Base-by-base conservation (phyloP, 2,113 vertebrate species). In the Apodemus speciosus region DNA sequence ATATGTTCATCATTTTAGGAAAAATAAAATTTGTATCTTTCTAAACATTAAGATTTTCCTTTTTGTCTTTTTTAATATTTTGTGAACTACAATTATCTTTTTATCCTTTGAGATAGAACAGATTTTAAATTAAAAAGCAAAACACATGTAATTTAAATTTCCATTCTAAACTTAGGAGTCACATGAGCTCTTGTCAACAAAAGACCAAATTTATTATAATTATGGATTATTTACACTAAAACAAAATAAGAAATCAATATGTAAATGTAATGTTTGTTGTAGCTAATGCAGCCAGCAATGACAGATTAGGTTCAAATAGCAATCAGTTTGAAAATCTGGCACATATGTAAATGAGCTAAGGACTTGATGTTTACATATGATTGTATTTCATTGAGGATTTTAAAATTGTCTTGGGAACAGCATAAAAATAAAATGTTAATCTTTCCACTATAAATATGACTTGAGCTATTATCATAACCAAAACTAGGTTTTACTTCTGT, bases 191-290 rank as follows among this genome's bases (percentile, higher is more conserved):
- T 98, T 99, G 99, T 99, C 99, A 99, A 99, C 99, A 99, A 98
- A 99, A 99, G 98, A 98, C 98, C 99, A 99, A 99, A 99, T 99
- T 99, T 99, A 99, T 99, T 99, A 99, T 99, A 99, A 99, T 99
- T 99, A 99, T 99, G 98, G 99, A 99, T 99, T 99, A 99, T 99
- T 99, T 99, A 99, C 99, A 99, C 99, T 99, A 99, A 99, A 99
- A 99, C 99, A 99, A 99, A 99, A 99, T 99, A 99, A 98, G 99
- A 99, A 99, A 99, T 99, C 99, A 99, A 99, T 99, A 99, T 99
- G 99, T 99, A 99, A 99, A 99, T 99, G 99, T 99, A 99, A 99
- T 99, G 99, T 99, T 99, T 99, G 99, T 99, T 99, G 99, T 99
- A 99, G 99, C 99, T 99, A 99, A 99, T 98, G 98, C 98, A 98